Evolutionary conservation across 2,888 invertebrate genomes (phyloP).

Genomic region (Oxycera nigricornis): DNA sequence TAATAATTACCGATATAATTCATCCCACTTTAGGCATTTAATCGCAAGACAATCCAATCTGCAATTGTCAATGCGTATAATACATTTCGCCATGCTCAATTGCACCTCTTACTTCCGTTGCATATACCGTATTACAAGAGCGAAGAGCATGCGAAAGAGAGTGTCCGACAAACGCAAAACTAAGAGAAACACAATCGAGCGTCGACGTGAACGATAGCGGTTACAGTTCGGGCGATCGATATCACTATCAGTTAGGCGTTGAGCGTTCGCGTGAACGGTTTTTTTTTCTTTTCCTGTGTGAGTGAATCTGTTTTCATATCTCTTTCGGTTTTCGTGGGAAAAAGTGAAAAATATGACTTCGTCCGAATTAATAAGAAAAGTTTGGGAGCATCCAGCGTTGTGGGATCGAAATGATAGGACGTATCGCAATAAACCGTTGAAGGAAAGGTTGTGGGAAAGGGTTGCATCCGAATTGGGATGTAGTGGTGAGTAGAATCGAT

Average conservation of each 20-base stretch:
- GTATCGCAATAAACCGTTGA: not conserved
- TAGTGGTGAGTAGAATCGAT: not conserved
- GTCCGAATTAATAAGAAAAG: not conserved
- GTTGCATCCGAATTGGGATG: not conserved
- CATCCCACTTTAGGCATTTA: no score
- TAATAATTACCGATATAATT: no score
- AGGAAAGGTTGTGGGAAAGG: not conserved
- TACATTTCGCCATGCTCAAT: no score
- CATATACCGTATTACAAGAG: no score
- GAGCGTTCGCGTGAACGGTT: not conserved
- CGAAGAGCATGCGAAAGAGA: not conserved
- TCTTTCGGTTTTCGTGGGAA: not conserved
- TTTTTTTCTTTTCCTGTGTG: not conserved
- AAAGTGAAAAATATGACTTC: not conserved
- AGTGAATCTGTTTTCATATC: not conserved
- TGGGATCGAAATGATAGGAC: not conserved
- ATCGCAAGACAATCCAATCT: no score
- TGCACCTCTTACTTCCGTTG: no score
- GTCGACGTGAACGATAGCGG: not conserved
- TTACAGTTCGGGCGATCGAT: not conserved
- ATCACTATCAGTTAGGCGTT: constrained; percentile 6
- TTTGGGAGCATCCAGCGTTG: not conserved
- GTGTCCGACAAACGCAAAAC: not conserved
- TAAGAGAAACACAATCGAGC: not conserved
- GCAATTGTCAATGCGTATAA: no score